Evolutionary conservation across 2,888 invertebrate genomes (phyloP).

Genomic region (Melipona beecheii): DNA sequence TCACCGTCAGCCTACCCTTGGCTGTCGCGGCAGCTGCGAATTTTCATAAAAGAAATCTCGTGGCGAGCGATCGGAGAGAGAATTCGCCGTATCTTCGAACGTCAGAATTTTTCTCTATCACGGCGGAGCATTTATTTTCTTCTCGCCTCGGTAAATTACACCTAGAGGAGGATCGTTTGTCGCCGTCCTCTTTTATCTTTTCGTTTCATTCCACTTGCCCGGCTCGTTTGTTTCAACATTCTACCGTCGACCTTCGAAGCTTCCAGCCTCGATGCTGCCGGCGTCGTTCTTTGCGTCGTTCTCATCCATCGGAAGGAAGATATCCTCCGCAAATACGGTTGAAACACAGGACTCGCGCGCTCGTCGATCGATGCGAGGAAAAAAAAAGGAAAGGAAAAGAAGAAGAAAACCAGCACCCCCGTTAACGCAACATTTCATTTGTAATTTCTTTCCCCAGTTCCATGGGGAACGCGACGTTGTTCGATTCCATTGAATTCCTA

Average conservation of each 20-base stretch:
- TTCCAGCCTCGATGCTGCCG: background rate
- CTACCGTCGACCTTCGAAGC: conserved; percentile 27
- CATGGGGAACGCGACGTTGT: too few relatives aligned
- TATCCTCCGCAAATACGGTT: conserved; percentile 1
- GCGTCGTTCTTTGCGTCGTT: conserved; percentile 16
- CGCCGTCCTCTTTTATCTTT: conserved; percentile 29
- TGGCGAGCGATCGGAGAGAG: background rate
- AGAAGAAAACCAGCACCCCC: background rate
- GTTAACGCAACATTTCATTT: too few relatives aligned
- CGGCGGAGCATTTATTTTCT: conserved; percentile 46
- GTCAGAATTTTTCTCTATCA: conserved; percentile 1
- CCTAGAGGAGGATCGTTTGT: conserved; percentile 37
- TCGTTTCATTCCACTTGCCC: conserved; percentile 5
- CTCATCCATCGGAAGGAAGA: background rate
- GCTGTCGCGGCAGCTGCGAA: too few relatives aligned
- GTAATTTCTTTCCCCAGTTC: too few relatives aligned
- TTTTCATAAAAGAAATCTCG: background rate
- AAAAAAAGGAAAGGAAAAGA: too few relatives aligned
- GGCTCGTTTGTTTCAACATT: conserved; percentile 53
- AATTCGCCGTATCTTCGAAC: too few relatives aligned
- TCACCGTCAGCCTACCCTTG: background rate
- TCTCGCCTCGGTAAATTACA: conserved; percentile 41
- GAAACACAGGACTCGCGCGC: background rate
- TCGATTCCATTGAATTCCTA: too few relatives aligned
- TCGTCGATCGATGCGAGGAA: background rate